Evolutionary conservation across 2,888 invertebrate species (phyloP), one percentile per base, ranked within the genome.

Genomic region (Hypsopygia costalis): DNA sequence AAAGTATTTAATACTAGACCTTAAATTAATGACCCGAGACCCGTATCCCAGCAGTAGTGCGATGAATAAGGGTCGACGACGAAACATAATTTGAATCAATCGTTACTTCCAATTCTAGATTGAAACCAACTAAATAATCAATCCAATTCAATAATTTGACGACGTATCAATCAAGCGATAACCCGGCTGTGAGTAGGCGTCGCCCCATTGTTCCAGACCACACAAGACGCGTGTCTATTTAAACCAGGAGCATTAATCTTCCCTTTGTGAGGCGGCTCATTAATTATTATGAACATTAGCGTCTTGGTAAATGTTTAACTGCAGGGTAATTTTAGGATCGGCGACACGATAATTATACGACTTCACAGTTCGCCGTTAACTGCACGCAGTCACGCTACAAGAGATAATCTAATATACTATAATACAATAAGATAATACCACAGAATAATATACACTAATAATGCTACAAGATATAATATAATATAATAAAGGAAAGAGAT

Each of bases 221-320:
- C 66, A 63, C 67, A 61, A 46, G 52, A 49, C 40, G 58, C 49
- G 39, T 43, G 48, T 40, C 55, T 52, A 52, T 58, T 52, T 54
- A 49, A 61, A 58, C 52, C 47, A 49, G 62, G 40, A 50, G 58
- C 63, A 71, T 75, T 72, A 69, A 69, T 74, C 69, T 66, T 62
- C 33, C 45, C 53, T 56, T 62, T 58, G 53, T 56, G 47, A 34
- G 40, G 25, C 44, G 29, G 40, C 45, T 54, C 66, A 69, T 71
- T 63, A 69, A 70, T 73, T 66, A 64, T 54, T 40, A 37, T 40
- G 44, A 43, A 40, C 40, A 34, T 34, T 36, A 33, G 11, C 27
- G 11, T 37, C 30, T 20, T 21, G 22, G 20, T 10, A 31, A 10
- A 12, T 29, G 22, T 41, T 35, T 36, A 27, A 22, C 12, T 36